phyloP scores from a whole-genome alignment of 2,797 vertebrate species.

The Acipenser transmontanus region DNA sequence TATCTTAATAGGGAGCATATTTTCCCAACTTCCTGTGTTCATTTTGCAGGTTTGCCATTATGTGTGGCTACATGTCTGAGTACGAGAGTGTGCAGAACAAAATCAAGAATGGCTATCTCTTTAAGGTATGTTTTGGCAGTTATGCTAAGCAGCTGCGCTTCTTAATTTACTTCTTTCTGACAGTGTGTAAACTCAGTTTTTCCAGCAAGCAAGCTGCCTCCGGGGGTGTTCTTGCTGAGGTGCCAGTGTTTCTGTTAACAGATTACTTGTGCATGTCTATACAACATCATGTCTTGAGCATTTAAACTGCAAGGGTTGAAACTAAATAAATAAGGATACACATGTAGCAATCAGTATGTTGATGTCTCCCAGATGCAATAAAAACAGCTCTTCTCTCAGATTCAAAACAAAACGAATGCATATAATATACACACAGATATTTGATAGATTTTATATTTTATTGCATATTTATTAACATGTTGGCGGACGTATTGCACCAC shows the following conservation, averaged over 20 bases:
- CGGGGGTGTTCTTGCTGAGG: slow-evolving; percentile 11
- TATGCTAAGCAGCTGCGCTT: slow-evolving; percentile 26
- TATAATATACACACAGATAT: too few relatives aligned
- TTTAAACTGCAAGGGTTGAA: neutral
- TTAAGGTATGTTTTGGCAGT: slow-evolving; percentile 75
- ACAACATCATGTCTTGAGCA: neutral
- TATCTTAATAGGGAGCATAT: too few relatives aligned
- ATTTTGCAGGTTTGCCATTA: slow-evolving; percentile 82
- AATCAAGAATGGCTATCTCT: slow-evolving; percentile 89
- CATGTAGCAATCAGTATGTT: too few relatives aligned
- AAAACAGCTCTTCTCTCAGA: too few relatives aligned
- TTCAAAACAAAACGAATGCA: too few relatives aligned
- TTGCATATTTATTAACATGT: too few relatives aligned
- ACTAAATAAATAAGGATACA: neutral
- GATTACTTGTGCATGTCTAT: slow-evolving; percentile 10
- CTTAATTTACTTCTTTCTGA: slow-evolving; percentile 31
- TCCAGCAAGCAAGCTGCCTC: slow-evolving; percentile 18
- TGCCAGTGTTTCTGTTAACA: slow-evolving; percentile 14
- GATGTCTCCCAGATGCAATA: too few relatives aligned
- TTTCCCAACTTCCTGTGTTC: slow-evolving; percentile 7
- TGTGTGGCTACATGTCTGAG: slow-evolving; percentile 88
- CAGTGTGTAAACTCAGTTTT: slow-evolving; percentile 24
- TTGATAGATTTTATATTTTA: too few relatives aligned
- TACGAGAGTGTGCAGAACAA: slow-evolving; percentile 90
- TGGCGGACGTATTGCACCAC: too few relatives aligned